These are phyloP conservation scores for Haemorhous mexicanus DNA, from an alignment of 2,113 vertebrate genomes.

Conservation along the genomic window DNA sequence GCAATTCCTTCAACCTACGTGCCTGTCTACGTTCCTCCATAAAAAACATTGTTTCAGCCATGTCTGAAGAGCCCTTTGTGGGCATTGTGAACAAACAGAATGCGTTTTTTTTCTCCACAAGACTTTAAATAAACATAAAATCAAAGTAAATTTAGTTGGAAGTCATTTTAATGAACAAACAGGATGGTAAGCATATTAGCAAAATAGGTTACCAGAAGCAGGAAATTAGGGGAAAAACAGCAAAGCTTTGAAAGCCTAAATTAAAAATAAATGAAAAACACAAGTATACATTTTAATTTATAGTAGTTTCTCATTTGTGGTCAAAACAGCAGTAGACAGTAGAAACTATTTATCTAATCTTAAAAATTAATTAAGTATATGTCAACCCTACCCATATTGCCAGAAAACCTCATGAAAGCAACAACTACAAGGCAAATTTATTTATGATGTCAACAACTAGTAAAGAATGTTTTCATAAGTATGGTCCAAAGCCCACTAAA, in stretches of 20 bases:
- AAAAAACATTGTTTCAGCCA: neutral
- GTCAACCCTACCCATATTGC: neutral
- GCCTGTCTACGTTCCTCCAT: neutral
- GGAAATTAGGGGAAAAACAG: neutral
- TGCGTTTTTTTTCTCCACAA: neutral
- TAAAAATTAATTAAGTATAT: neutral
- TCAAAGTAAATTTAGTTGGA: neutral
- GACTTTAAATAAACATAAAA: neutral
- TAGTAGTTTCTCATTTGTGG: neutral
- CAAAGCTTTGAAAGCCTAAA: constrained; percentile 6
- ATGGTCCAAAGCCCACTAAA: neutral
- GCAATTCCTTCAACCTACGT: neutral
- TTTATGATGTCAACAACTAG: neutral
- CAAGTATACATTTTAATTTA: neutral
- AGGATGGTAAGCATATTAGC: neutral
- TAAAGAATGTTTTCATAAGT: neutral
- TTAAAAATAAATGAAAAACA: constrained; percentile 37
- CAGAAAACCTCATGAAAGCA: neutral
- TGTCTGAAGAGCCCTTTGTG: neutral
- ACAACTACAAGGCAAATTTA: neutral
- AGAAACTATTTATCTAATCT: neutral
- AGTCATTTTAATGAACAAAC: constrained; percentile 10
- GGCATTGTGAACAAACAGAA: neutral
- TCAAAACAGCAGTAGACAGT: neutral
- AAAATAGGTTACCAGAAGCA: constrained; percentile 33